Evolutionary conservation across 2,797 vertebrate species (phyloP).

Genomic region (Sebastes melanostomus): DNA sequence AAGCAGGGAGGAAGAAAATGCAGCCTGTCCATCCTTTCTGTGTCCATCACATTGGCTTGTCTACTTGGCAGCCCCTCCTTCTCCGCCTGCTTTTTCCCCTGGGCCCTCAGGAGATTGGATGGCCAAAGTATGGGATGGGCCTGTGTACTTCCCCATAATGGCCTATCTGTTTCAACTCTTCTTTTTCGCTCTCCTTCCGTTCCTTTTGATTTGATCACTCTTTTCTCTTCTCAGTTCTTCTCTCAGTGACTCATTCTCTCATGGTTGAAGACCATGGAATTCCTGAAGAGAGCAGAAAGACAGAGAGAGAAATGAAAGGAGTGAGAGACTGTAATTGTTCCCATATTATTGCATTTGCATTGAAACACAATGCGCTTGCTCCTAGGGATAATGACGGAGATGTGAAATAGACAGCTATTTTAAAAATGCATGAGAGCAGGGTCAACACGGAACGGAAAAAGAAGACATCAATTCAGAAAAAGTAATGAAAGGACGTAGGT

Average conservation of each 20-base stretch:
- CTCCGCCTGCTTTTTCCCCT: constrained; percentile 47
- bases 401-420: constrained; percentile 51
- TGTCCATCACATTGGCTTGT: constrained; percentile 59
- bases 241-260: constrained; percentile 66
- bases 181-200: constrained; percentile 6
- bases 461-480: constrained; percentile 43
- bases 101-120: constrained; percentile 54
- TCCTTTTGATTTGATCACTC: constrained; percentile 43
- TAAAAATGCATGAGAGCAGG: constrained; percentile 58
- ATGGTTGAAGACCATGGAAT: constrained; percentile 47
- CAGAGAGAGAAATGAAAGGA: constrained; percentile 45
- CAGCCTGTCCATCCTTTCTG: constrained; percentile 57
- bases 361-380: constrained; percentile 40
- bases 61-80: constrained; percentile 44
- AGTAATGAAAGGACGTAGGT: constrained; percentile 49
- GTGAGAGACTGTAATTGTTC: constrained; percentile 57
- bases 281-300: constrained; percentile 67
- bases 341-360: constrained; percentile 53
- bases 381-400: constrained; percentile 53
- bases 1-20: constrained; percentile 42
- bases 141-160: constrained; percentile 56
- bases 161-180: constrained; percentile 38
- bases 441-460: constrained; percentile 37
- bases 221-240: constrained; percentile 50
- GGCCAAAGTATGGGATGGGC: constrained; percentile 42